phyloP scores from a whole-genome alignment of 1,140 invertebrate species.

The Oedothorax gibbosus region DNA sequence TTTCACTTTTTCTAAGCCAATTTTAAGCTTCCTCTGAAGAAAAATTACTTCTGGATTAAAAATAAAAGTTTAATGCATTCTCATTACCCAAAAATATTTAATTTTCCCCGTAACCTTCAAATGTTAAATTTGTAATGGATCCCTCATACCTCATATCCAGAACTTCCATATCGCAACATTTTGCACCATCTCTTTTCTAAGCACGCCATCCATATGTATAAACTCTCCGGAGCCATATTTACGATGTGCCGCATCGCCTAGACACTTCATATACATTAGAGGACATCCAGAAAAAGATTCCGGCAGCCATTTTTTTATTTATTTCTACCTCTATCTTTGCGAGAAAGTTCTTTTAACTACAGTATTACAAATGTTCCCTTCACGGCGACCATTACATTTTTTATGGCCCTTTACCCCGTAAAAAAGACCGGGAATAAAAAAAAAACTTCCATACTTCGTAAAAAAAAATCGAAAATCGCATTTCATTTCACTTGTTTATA shows the following conservation, averaged over 20 bases:
- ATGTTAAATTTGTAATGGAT: background rate
- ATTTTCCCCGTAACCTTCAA: too few relatives aligned
- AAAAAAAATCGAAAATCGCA: conserved; percentile 4
- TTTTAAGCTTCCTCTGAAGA: too few relatives aligned
- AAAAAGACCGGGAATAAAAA: conserved; percentile 49
- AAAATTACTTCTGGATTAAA: too few relatives aligned
- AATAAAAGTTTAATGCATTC: too few relatives aligned
- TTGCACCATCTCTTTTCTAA: conserved; percentile 31
- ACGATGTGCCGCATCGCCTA: conserved; percentile 31
- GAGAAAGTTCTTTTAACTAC: conserved; percentile 57
- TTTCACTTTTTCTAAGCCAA: too few relatives aligned
- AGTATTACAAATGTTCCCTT: conserved; percentile 58
- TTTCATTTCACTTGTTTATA: conserved; percentile 41
- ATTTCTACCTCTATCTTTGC: conserved; percentile 39
- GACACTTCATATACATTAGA: conserved; percentile 60
- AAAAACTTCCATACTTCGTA: conserved; percentile 20
- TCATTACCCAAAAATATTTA: too few relatives aligned
- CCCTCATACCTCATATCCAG: background rate
- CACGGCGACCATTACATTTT: conserved; percentile 54
- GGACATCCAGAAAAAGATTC: conserved; percentile 52
- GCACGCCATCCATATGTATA: conserved; percentile 59
- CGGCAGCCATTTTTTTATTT: conserved; percentile 1
- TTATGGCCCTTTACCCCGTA: conserved; percentile 32
- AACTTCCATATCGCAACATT: background rate
- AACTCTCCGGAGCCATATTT: conserved; percentile 52